Evolutionary conservation across 2,888 invertebrate genomes (phyloP).

Genomic region (Eurytoma adleriae): DNA sequence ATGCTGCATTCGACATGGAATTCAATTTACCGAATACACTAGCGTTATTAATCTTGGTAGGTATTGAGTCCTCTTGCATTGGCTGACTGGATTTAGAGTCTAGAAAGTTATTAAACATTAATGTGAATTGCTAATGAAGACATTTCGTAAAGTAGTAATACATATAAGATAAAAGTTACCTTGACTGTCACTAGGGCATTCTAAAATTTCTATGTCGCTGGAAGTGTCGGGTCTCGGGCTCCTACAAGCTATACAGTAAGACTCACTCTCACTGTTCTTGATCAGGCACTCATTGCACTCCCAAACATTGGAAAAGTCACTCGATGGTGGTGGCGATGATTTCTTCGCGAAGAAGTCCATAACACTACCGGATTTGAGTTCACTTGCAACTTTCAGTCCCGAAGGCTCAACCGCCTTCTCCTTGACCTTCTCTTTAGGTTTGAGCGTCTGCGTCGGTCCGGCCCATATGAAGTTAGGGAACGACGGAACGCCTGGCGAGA

Average conservation of each 20-base stretch:
- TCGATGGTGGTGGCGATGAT: constrained; percentile 4
- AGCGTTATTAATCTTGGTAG: not conserved
- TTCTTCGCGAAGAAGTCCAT: constrained; percentile 74
- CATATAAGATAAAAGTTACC: not conserved
- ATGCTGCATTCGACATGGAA: not conserved
- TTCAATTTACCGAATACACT: constrained; percentile 20
- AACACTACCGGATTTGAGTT: constrained; percentile 75
- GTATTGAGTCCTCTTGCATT: not conserved
- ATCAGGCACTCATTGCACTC: constrained; percentile 73
- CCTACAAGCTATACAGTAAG: constrained; percentile 71
- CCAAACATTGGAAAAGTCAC: constrained; percentile 65
- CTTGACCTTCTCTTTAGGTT: constrained; percentile 67
- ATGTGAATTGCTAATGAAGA: not conserved
- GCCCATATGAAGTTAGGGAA: constrained; percentile 71
- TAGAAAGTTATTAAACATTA: constrained; percentile 1
- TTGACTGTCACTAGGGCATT: constrained; percentile 28
- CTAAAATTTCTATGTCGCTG: constrained; percentile 51
- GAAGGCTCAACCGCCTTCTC: constrained; percentile 61
- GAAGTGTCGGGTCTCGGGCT: constrained; percentile 60
- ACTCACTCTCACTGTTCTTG: constrained; percentile 67
- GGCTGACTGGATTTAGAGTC: not conserved
- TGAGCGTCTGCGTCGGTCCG: constrained; percentile 60
- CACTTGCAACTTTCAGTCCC: constrained; percentile 60
- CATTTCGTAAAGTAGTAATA: not conserved
- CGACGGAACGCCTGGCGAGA: constrained; percentile 39